Conservation (phyloP, 1,140 invertebrate genomes). For the Calephelis nemesis region DNA sequence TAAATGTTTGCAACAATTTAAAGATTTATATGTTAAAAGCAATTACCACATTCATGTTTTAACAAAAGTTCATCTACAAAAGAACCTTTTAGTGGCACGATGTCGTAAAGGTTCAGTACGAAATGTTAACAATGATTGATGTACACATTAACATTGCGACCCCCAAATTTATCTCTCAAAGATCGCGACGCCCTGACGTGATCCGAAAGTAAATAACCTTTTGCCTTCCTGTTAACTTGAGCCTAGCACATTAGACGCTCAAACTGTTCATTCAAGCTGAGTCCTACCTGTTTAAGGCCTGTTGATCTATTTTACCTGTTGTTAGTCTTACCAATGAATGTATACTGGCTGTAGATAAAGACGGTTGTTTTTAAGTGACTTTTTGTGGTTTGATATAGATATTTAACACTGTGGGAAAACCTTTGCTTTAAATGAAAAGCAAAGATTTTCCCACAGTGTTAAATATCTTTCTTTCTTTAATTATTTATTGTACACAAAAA, state of each 20-base stretch:
- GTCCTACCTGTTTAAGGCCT: no score
- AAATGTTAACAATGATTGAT: constrained; percentile 30
- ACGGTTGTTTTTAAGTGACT: no score
- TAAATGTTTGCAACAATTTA: no score
- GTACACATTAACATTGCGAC: constrained; percentile 25
- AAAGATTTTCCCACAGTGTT: no score
- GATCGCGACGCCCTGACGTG: neutral
- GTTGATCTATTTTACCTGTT: no score
- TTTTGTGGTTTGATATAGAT: no score
- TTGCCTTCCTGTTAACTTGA: neutral
- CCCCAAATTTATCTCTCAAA: constrained; percentile 12
- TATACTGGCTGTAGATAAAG: no score
- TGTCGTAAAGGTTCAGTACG: constrained; percentile 23
- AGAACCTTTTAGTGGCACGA: constrained; percentile 23
- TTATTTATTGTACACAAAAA: no score
- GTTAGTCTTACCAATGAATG: no score
- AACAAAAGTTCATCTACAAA: constrained; percentile 7
- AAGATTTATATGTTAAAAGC: neutral
- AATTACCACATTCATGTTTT: constrained; percentile 3
- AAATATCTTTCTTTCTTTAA: no score
- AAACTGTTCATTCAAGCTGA: neutral
- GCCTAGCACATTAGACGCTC: neutral
- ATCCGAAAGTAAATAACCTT: constrained; percentile 5
- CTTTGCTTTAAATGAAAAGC: no score
- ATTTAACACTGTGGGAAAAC: no score